Evolutionary conservation across 2,113 vertebrate genomes (phyloP).

Genomic region (Marcusenius ussheri): DNA sequence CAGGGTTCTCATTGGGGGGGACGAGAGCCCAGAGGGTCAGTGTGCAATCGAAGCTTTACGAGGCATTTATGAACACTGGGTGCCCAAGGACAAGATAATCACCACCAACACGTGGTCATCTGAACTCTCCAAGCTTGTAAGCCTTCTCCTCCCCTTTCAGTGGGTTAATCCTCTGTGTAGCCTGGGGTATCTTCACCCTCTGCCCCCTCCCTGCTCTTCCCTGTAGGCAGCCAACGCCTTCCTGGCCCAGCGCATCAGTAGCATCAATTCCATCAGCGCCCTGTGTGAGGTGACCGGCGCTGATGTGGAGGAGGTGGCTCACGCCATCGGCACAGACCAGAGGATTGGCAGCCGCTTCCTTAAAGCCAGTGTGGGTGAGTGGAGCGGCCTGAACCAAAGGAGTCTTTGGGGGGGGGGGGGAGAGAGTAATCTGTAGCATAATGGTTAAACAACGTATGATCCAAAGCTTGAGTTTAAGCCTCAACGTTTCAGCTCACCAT

Average conservation of each 20-base stretch:
- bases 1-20: conserved; percentile 89
- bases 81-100: conserved; percentile 82
- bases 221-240: conserved; percentile 90
- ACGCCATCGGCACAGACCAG: conserved; percentile 95
- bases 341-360: conserved; percentile 95
- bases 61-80: conserved; percentile 91
- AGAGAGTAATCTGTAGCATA: background rate
- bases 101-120: conserved; percentile 98
- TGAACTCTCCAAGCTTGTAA: conserved; percentile 93
- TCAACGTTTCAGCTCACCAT: background rate
- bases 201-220: background rate
- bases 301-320: conserved; percentile 94
- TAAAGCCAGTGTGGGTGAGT: conserved; percentile 91
- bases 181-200: background rate
- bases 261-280: conserved; percentile 97
- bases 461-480: background rate
- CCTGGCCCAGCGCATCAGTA: conserved; percentile 96
- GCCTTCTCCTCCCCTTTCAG: conserved; percentile 21
- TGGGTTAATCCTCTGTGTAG: background rate
- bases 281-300: conserved; percentile 94
- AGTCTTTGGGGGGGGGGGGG: background rate
- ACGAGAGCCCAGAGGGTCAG: conserved; percentile 89
- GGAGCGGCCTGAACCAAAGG: background rate
- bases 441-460: background rate
- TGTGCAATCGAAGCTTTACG: conserved; percentile 80